Percentiles rank a stretch among this genome's conserved stretches.
Evolutionary conservation across 1,140 invertebrate species (phyloP).

Genomic region (Mamestra configurata): DNA sequence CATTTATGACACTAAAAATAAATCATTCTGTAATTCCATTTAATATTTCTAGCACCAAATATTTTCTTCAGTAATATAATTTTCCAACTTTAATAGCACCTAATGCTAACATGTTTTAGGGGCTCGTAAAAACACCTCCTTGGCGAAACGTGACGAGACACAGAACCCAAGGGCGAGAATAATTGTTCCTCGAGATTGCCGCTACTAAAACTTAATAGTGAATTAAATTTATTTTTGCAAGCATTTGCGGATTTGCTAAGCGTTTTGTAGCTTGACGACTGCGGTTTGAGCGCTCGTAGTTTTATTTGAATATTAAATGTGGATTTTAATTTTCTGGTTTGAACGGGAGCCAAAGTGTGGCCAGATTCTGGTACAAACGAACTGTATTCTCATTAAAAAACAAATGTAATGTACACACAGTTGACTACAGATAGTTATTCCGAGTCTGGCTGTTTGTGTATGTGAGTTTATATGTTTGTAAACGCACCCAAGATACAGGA

Average conservation of each 20-base stretch:
- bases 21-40: constrained; percentile 8
- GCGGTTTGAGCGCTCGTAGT: neutral
- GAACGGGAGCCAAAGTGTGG: too few relatives aligned
- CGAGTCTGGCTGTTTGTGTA: too few relatives aligned
- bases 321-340: too few relatives aligned
- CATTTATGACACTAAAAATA: too few relatives aligned
- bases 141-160: neutral
- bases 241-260: constrained; percentile 41
- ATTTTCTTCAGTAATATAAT: constrained; percentile 40
- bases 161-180: constrained; percentile 15
- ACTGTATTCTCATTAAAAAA: too few relatives aligned
- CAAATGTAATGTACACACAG: too few relatives aligned
- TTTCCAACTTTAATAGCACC: constrained; percentile 32
- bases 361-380: too few relatives aligned
- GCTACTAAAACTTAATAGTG: constrained; percentile 47
- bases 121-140: constrained; percentile 32
- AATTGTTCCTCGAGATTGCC: constrained; percentile 23
- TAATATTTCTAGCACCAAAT: constrained; percentile 28
- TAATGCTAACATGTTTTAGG: constrained; percentile 44
- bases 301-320: neutral
- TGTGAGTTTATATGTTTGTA: too few relatives aligned
- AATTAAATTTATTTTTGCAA: constrained; percentile 49
- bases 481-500: too few relatives aligned
- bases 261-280: constrained; percentile 1
- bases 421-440: too few relatives aligned